Evolutionary conservation across 2,113 vertebrate species (phyloP).

Genomic region (Spheniscus mendiculus): DNA sequence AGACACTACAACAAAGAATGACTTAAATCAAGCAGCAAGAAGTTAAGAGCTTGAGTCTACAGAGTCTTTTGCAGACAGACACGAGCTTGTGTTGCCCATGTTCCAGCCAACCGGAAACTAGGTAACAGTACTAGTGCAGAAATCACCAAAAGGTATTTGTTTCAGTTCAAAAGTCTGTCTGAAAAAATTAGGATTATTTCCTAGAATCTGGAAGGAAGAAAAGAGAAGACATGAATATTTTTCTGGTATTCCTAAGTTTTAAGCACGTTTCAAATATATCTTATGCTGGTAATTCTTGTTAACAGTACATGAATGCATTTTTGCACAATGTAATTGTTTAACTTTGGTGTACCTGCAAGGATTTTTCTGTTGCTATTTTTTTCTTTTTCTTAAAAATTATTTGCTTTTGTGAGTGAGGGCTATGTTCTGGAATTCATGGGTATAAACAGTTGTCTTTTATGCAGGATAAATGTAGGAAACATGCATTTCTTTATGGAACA

Average conservation of each 20-base stretch:
- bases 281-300: neutral
- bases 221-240: neutral
- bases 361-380: neutral
- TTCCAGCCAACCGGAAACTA: neutral
- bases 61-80: neutral
- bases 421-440: neutral
- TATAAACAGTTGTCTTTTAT: neutral
- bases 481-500: neutral
- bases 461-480: neutral
- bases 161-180: neutral
- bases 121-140: neutral
- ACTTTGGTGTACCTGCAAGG: neutral
- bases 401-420: neutral
- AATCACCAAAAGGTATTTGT: neutral
- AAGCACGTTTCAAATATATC: neutral
- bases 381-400: neutral
- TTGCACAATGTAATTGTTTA: neutral
- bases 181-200: neutral
- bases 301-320: neutral
- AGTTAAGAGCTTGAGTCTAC: neutral
- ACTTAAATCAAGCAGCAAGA: neutral
- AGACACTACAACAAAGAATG: neutral
- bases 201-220: neutral
- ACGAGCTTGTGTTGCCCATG: neutral
- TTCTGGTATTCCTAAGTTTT: neutral